Percentiles rank a stretch among this genome's conserved stretches.
phyloP scores from a whole-genome alignment of 2,797 vertebrate species.

The Menidia menidia region DNA sequence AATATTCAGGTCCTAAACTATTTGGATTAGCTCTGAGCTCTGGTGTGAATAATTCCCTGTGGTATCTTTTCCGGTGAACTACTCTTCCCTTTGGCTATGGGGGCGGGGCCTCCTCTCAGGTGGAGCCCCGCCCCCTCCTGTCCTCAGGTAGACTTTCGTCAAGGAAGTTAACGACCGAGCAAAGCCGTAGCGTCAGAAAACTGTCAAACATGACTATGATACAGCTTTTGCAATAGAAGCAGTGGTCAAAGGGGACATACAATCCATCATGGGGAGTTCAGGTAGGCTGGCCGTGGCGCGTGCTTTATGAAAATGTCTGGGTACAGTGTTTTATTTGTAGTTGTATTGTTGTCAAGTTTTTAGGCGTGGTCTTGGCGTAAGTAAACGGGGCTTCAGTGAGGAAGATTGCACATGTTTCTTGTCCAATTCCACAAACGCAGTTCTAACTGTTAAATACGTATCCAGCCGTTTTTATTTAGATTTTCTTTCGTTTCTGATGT shows the following conservation, averaged over 20 bases:
- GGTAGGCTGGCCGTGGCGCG: constrained; percentile 61
- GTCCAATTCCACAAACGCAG: background rate
- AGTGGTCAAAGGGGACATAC: constrained; percentile 36
- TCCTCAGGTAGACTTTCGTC: constrained; percentile 47
- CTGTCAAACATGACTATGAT: constrained; percentile 46
- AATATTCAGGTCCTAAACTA: too few relatives aligned
- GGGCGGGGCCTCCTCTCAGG: constrained; percentile 55
- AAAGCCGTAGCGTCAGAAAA: background rate
- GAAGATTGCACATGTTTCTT: background rate
- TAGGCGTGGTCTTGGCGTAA: constrained; percentile 70
- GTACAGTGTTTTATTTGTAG: too few relatives aligned
- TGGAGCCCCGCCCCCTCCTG: background rate
- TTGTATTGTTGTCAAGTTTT: constrained; percentile 11
- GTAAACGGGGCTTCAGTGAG: background rate
- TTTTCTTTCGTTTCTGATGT: background rate
- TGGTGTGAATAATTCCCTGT: background rate
- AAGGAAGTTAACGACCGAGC: constrained; percentile 6
- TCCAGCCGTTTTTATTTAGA: background rate
- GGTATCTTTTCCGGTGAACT: background rate
- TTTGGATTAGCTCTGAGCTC: too few relatives aligned
- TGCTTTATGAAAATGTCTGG: background rate
- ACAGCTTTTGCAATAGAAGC: background rate
- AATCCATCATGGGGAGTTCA: constrained; percentile 63
- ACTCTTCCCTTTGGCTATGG: background rate
- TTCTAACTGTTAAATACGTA: background rate